Evolutionary conservation across 2,888 invertebrate species (phyloP).

Genomic region (Flabesymbios commensalis): DNA sequence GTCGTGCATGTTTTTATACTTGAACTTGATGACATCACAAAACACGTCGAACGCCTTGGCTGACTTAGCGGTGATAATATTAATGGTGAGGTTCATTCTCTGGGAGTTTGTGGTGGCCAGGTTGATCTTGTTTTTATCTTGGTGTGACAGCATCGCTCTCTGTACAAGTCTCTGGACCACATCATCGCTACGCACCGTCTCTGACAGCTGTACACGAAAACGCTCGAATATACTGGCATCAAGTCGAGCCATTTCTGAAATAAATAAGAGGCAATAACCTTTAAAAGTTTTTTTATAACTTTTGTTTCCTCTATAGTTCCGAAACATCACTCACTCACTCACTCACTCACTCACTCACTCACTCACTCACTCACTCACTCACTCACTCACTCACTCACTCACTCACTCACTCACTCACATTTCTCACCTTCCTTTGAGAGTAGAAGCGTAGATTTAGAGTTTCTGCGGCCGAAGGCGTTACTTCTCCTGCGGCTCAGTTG

Average conservation of each 20-base stretch:
- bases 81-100: conserved; percentile 46
- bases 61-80: conserved; percentile 41
- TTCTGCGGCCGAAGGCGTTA: no score
- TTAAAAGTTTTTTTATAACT: neutral
- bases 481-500: no score
- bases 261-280: neutral
- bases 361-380: no score
- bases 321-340: no score
- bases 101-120: conserved; percentile 41
- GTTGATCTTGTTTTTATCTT: conserved; percentile 47
- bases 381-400: no score
- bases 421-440: no score
- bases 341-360: no score
- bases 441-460: no score
- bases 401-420: no score
- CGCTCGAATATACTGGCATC: conserved; percentile 45
- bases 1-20: conserved; percentile 48
- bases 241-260: neutral
- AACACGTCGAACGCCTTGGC: conserved; percentile 28
- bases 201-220: conserved; percentile 45
- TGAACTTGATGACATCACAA: conserved; percentile 50
- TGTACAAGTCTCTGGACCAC: conserved; percentile 51
- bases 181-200: conserved; percentile 48
- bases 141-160: conserved; percentile 48
- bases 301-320: no score